Evolutionary conservation across 2,113 vertebrate species (phyloP).

Genomic region (Lipotes vexillifer): DNA sequence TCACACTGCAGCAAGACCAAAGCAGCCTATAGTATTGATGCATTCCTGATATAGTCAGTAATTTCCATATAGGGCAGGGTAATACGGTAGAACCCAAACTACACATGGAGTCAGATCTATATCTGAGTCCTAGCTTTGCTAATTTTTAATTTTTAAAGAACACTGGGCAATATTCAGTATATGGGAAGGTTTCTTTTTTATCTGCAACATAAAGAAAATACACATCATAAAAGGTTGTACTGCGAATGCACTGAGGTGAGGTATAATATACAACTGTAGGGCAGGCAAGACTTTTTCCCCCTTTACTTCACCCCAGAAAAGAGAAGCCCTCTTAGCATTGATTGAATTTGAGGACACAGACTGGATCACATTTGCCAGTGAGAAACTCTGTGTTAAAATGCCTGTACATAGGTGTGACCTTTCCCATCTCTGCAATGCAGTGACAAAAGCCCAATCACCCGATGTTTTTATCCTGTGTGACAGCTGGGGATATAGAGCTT

Average conservation of each 20-base stretch:
- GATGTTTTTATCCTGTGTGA: not conserved
- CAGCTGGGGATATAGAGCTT: accelerated
- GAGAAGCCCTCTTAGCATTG: not conserved
- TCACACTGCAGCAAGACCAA: not conserved
- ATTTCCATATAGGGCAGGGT: not conserved
- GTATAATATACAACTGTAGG: not conserved
- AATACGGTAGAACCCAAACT: not conserved
- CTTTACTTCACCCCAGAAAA: not conserved
- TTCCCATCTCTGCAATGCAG: not conserved
- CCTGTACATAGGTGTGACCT: not conserved
- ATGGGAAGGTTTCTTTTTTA: not conserved
- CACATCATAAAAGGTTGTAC: not conserved
- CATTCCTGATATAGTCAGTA: not conserved
- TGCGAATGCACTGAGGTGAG: not conserved
- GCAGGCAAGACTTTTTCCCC: not conserved
- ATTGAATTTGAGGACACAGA: not conserved
- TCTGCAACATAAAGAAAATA: not conserved
- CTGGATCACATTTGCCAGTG: not conserved
- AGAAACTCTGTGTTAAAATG: not conserved
- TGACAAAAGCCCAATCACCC: not conserved
- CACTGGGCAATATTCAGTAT: not conserved
- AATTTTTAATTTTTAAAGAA: not conserved
- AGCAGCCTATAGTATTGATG: not conserved
- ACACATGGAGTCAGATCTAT: not conserved
- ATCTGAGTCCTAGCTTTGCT: not conserved